Evolutionary conservation across 2,797 vertebrate genomes (phyloP).

Genomic region (Neoniphon sammara): DNA sequence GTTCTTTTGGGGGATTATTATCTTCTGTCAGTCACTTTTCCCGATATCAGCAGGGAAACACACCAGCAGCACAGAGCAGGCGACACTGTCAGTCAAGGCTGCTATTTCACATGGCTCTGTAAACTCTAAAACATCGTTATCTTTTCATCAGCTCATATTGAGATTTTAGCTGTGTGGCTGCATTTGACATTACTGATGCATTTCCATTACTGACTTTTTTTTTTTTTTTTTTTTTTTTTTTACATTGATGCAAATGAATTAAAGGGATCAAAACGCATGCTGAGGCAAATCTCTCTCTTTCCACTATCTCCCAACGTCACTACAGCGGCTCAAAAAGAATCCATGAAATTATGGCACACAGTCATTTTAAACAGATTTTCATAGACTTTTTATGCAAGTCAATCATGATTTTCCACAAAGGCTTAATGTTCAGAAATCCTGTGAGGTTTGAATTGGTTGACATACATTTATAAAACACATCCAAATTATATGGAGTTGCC

Average conservation of each 20-base stretch:
- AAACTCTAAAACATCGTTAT: conserved; percentile 3
- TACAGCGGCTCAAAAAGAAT: conserved; percentile 12
- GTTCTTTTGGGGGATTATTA: conserved; percentile 62
- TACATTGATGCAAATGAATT: conserved; percentile 59
- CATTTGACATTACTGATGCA: conserved; percentile 50
- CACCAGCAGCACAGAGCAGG: conserved; percentile 54
- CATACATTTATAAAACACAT: conserved; percentile 8
- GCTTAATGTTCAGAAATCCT: conserved; percentile 56
- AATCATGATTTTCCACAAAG: conserved; percentile 51
- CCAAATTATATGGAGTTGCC: conserved; percentile 12
- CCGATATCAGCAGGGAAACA: conserved; percentile 60
- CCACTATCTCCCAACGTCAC: conserved; percentile 2
- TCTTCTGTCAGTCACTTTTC: conserved; percentile 75
- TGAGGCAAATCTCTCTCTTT: conserved; percentile 60
- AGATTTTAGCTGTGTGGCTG: conserved; percentile 52
- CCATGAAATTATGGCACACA: conserved; percentile 33
- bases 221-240: conserved; percentile 32
- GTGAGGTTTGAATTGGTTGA: conserved; percentile 49
- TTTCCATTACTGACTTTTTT: conserved; percentile 62
- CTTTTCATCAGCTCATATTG: conserved; percentile 23
- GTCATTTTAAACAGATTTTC: conserved; percentile 48
- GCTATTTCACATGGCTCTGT: conserved; percentile 63
- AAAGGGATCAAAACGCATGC: conserved; percentile 60
- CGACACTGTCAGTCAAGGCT: conserved; percentile 35
- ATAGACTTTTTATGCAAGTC: conserved; percentile 35